These are phyloP conservation scores for Mugil cephalus DNA, from an alignment of 2,113 vertebrate genomes.

Conservation along the genomic window DNA sequence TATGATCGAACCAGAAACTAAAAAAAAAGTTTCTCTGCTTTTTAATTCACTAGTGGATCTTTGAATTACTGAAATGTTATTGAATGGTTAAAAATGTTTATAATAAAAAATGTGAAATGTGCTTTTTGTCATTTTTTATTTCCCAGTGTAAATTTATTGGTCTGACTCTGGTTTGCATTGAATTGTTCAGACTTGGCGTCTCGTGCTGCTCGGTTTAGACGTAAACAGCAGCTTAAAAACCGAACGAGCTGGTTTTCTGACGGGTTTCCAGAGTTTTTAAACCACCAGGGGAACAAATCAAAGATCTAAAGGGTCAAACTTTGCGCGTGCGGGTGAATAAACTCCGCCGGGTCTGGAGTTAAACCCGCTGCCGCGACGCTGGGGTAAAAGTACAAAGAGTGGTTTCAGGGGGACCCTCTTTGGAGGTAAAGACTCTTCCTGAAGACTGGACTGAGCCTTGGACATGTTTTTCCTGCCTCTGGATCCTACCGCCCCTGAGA, in stretches of 20 bases:
- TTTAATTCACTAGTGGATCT: slow-evolving; percentile 62
- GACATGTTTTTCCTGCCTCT: slow-evolving; percentile 2
- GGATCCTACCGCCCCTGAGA: background rate
- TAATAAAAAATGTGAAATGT: slow-evolving; percentile 99
- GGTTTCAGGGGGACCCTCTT: slow-evolving; percentile 58
- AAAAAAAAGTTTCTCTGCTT: slow-evolving; percentile 37
- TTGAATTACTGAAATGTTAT: slow-evolving; percentile 89
- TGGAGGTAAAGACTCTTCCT: slow-evolving; percentile 68
- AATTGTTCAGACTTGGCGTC: background rate
- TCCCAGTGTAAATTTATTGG: slow-evolving; percentile 91
- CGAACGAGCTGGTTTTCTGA: background rate
- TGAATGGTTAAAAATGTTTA: slow-evolving; percentile 96
- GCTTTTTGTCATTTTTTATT: slow-evolving; percentile 99
- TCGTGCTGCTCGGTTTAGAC: slow-evolving; percentile 3
- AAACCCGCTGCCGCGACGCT: background rate
- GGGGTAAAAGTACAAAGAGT: slow-evolving; percentile 79
- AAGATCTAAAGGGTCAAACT: slow-evolving; percentile 8
- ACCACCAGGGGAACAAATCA: background rate
- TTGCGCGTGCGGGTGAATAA: background rate
- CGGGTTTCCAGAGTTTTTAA: background rate
- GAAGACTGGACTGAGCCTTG: background rate
- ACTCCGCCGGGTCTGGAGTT: background rate
- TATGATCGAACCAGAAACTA: background rate
- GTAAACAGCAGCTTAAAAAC: slow-evolving; percentile 19
- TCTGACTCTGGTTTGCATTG: slow-evolving; percentile 64